Base-by-base conservation (phyloP, 2,888 invertebrate genomes). In the Lysandra bellargus region DNA sequence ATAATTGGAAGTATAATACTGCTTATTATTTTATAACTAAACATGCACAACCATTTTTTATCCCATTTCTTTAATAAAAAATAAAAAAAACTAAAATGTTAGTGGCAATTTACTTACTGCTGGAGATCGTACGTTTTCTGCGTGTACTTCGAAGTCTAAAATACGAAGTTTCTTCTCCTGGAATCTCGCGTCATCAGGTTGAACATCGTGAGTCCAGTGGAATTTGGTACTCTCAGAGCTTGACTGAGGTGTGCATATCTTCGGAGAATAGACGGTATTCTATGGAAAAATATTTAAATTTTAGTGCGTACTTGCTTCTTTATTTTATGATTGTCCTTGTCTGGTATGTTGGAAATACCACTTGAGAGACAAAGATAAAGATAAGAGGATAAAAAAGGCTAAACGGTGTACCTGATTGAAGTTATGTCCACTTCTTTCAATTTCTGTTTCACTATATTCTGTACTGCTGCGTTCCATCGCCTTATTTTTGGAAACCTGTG, bases 131-230 rank as follows among this genome's bases (percentile, higher is more conserved):
- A 37, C 37, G 33, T 69, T 17, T 37, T 37, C 69, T 2, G 69
- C 69, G 17, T 69, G 69, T 33, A 69, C 69, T 69, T 69, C 69
- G 14, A 69, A 69, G 69, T 69, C 69, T 14, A 37, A 69, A 69
- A 69, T 69, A 69, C 69, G 69, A 5, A 69, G 33, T 17, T 30
- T 37, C 33, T 30, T 37, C 33, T 69, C 69, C 17, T 69, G 69
- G 69, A 14, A 69, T 14, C 69, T 37, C 2, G 69, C 17, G 4
- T 69, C 33, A 33, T 69, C 33, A 69, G 69, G 33, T 17, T 37
- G 37, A 1, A 37, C 5, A 37, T 69, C 69, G 1, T 69, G 12
- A 3, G 69, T 69, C 69, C 69, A 69, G 4, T 33, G 33, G 33
- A 69, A 69, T 69, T 69, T 37, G 5, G 33, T 33, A 69, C 33